phyloP scores from a whole-genome alignment of 2,797 vertebrate genomes.

The Podarcis siculus region DNA sequence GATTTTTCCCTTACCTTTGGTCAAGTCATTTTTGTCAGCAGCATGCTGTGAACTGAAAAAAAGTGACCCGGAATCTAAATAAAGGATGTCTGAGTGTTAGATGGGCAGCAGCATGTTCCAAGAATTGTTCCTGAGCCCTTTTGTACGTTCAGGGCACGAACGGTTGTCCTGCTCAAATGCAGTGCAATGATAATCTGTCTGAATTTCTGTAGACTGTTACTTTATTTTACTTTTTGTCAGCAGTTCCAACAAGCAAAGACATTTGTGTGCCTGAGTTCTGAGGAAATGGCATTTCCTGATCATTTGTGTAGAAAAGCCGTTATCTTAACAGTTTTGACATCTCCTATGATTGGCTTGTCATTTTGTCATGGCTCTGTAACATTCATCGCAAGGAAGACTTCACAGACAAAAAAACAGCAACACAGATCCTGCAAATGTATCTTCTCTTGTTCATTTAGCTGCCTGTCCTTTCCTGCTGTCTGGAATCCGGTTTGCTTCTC shows the following conservation, averaged over 20 bases:
- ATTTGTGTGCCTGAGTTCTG: not conserved
- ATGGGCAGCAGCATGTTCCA: not conserved
- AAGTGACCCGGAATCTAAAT: not conserved
- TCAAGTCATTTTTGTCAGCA: not conserved
- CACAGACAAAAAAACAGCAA: not conserved
- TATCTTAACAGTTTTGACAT: not conserved
- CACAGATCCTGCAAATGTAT: not conserved
- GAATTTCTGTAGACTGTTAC: not conserved
- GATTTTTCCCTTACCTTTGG: slow-evolving; percentile 9
- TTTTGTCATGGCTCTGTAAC: not conserved
- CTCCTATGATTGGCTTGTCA: not conserved
- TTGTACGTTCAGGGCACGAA: not conserved
- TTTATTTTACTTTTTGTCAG: not conserved
- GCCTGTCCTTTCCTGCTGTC: no score
- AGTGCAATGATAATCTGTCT: not conserved
- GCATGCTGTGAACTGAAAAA: not conserved
- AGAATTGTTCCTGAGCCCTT: not conserved
- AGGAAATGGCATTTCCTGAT: not conserved
- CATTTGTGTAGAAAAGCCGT: not conserved
- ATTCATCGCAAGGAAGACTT: not conserved
- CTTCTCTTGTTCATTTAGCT: no score
- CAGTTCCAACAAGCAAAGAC: not conserved
- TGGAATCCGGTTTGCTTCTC: no score
- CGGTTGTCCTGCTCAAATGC: not conserved
- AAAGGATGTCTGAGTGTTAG: not conserved